Conservation (phyloP, 2,797 vertebrate genomes). For the Heteromormyrus szaboi region DNA sequence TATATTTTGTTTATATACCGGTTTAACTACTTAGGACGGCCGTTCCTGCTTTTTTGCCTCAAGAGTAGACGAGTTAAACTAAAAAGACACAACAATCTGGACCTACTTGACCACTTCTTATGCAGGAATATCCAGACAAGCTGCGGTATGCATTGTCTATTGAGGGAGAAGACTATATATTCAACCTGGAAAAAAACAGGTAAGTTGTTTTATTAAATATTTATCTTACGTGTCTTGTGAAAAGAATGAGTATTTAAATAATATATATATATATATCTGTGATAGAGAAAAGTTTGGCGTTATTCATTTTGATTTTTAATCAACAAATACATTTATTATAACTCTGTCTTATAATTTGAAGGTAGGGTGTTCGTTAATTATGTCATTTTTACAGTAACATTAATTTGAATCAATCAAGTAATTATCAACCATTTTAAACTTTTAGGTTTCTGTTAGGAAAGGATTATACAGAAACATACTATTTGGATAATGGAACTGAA, state of each 20-base stretch:
- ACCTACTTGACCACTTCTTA: not conserved
- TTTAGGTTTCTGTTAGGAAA: constrained; percentile 70
- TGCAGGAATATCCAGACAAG: constrained; percentile 60
- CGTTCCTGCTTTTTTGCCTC: not conserved
- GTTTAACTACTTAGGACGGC: not conserved
- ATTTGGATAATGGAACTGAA: constrained; percentile 57
- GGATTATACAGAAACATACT: constrained; percentile 69
- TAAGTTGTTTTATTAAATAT: constrained; percentile 31
- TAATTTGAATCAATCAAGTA: not conserved
- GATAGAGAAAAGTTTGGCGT: not conserved
- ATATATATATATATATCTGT: not conserved
- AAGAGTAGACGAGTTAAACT: not conserved
- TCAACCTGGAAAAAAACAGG: constrained; percentile 78
- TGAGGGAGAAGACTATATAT: constrained; percentile 57
- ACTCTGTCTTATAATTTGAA: not conserved
- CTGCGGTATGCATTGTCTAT: constrained; percentile 61
- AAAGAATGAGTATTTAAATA: not conserved
- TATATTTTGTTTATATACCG: not conserved
- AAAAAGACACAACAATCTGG: not conserved
- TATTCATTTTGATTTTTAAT: not conserved
- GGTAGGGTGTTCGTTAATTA: not conserved
- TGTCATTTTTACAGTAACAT: not conserved
- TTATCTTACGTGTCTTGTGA: not conserved
- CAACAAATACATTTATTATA: not conserved
- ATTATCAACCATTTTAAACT: not conserved